phyloP scores from a whole-genome alignment of 2,797 vertebrate genomes.

The Lutjanus argentimaculatus region DNA sequence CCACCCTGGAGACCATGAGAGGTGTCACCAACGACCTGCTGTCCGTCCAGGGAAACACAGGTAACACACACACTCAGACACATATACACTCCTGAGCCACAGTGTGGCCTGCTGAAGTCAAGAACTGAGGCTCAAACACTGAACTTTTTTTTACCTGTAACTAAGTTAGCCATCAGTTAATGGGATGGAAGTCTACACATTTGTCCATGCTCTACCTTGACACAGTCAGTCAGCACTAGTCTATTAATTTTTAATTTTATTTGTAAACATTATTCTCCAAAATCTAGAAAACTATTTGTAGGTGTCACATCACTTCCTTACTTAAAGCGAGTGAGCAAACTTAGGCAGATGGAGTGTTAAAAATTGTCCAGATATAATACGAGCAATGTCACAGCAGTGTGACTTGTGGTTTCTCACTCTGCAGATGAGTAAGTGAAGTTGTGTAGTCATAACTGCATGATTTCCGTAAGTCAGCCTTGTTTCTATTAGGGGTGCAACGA shows the following conservation, averaged over 20 bases:
- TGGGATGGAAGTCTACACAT: neutral
- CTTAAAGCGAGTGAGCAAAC: no score
- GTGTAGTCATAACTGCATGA: no score
- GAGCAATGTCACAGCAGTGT: no score
- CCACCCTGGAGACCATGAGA: slow-evolving; percentile 92
- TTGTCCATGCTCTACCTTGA: neutral
- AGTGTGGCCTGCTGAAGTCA: neutral
- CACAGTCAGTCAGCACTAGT: neutral
- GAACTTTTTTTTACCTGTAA: no score
- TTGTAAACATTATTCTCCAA: neutral
- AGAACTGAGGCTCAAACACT: neutral
- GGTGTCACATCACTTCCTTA: neutral
- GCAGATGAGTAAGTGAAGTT: no score
- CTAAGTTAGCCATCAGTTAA: neutral
- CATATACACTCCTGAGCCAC: neutral
- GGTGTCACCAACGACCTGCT: slow-evolving; percentile 96
- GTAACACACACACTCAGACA: slow-evolving; percentile 75
- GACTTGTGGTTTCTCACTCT: no score
- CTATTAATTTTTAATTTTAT: neutral
- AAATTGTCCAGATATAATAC: no score
- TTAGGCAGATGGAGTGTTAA: no score
- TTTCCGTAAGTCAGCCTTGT: no score
- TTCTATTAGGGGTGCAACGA: no score
- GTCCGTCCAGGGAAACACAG: slow-evolving; percentile 95
- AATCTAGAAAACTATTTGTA: neutral